Evolutionary conservation across 1,140 invertebrate genomes (phyloP), one percentile per base, ranked within the genome.

Genomic region (Trichonephila inaurata): DNA sequence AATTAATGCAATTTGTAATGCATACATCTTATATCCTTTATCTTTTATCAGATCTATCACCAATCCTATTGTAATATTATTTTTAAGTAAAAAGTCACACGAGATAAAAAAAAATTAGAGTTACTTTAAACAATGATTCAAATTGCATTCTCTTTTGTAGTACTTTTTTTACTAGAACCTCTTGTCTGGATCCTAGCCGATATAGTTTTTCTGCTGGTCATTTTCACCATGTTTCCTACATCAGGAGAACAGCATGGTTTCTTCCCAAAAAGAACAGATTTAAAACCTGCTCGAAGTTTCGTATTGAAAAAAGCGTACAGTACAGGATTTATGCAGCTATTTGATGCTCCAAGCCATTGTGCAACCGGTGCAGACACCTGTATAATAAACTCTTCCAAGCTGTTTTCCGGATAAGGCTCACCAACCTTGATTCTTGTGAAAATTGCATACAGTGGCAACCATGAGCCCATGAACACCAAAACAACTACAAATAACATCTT

Each of bases 401-500:
- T 91, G 19, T 94, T 93, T 64, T 94, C 94, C 61, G 88, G 69
- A 40, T 81, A 88, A 0, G 89, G 44, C 12, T 90, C 97, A 97
- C 94, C 95, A 2, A 99, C 96, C 95, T 99, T 99, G 95, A 98
- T 97, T 90, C 98, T 96, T 0, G 98, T 97, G 95, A 98, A 98
- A 94, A 99, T 98, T 6, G 97, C 97, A 96, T 99, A 99, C 16
- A 99, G 96, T 0, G 99, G 99, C 94, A 99, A 96, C 99, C 99
- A 99, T 24, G 98, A 99, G 0, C 99, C 96, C 0, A 99, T 98
- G 96, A 99, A 99, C 0, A 99, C 96, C 21, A 99, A 97, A 4
- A 99, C 98, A 0, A 99, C 99, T 0, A 98, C 98, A 0, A 99
- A 97, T 91, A 99, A 96, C 99, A 99, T 99, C 96, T 99, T 99